A percentile compares a stretch with the other conserved stretches of the same genome.
Conservation (phyloP, 2,888 invertebrate genomes). For the Hemicrepidius hirtus region DNA sequence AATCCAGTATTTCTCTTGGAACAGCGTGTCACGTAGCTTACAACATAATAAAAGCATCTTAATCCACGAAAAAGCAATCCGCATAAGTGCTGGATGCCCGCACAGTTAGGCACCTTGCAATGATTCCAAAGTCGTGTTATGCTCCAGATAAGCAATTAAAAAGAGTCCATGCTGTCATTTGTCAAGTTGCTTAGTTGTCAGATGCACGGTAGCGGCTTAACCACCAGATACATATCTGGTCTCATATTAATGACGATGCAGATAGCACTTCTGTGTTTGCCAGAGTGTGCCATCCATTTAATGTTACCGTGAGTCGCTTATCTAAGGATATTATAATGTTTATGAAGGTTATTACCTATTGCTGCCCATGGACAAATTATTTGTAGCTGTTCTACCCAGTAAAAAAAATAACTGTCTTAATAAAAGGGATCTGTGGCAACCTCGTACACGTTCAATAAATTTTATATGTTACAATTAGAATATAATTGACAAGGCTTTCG, state of each 20-base stretch:
- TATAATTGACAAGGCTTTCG: conserved; percentile 7
- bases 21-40: conserved; percentile 27
- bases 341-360: conserved; percentile 53
- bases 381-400: conserved; percentile 21
- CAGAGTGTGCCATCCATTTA: conserved; percentile 60
- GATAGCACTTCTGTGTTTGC: conserved; percentile 61
- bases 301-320: conserved; percentile 50
- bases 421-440: conserved; percentile 3
- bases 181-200: conserved; percentile 60
- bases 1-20: conserved; percentile 19
- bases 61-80: conserved; percentile 38
- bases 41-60: conserved; percentile 34
- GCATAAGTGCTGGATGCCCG: conserved; percentile 25
- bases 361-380: conserved; percentile 36
- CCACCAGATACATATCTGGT: conserved; percentile 64
- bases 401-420: background rate
- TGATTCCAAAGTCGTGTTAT: conserved; percentile 42
- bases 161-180: conserved; percentile 58
- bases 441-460: conserved; percentile 5
- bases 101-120: conserved; percentile 41
- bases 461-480: conserved; percentile 1
- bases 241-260: conserved; percentile 64
- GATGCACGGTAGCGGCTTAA: conserved; percentile 62
- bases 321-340: conserved; percentile 53
- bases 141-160: conserved; percentile 58